These are phyloP conservation scores for Cataglyphis cursor DNA, from an alignment of 2,888 invertebrate species.

Conservation along the genomic window DNA sequence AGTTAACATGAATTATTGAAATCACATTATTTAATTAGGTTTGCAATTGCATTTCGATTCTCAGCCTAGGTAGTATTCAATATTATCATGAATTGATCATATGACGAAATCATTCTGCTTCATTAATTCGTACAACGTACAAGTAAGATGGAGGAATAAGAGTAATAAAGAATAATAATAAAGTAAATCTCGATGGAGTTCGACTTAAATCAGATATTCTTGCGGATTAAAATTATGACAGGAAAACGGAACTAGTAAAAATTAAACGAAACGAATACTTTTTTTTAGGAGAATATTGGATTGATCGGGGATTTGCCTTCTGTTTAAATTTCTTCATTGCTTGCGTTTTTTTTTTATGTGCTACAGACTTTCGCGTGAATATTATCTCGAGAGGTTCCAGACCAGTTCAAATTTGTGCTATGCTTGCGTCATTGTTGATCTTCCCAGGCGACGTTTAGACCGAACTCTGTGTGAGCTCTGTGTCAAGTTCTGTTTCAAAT, in stretches of 20 bases:
- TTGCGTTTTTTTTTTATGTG: background rate
- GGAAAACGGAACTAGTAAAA: background rate
- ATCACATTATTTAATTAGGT: background rate
- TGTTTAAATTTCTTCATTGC: background rate
- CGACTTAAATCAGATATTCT: background rate
- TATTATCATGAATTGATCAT: constrained; percentile 5
- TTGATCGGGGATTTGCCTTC: background rate
- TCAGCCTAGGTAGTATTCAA: background rate
- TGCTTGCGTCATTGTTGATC: constrained; percentile 52
- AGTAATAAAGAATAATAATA: background rate
- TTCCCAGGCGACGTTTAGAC: constrained; percentile 10
- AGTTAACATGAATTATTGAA: background rate
- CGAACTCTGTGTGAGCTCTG: background rate
- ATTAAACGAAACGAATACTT: constrained; percentile 3
- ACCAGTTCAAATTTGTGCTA: constrained; percentile 37
- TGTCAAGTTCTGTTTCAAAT: background rate
- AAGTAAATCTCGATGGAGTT: background rate
- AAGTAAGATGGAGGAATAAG: background rate
- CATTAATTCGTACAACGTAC: constrained; percentile 1
- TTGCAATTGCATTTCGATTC: background rate
- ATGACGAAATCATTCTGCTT: constrained; percentile 8
- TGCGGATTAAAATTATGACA: background rate
- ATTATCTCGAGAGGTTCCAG: constrained; percentile 31
- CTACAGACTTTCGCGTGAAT: background rate
- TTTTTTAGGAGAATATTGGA: background rate